Conservation (phyloP, 2,888 invertebrate genomes). For the Apotomis capreana region DNA sequence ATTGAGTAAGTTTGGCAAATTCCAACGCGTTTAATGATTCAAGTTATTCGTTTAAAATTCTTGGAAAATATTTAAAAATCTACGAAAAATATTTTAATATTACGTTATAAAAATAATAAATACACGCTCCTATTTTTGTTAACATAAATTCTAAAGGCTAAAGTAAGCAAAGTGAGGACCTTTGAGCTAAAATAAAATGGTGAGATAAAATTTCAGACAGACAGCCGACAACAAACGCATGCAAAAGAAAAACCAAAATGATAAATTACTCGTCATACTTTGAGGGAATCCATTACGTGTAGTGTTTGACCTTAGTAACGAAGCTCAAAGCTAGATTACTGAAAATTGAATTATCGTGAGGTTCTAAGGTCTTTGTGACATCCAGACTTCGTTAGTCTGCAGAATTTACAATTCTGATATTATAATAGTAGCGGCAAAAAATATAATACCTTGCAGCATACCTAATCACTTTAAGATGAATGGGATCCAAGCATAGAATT, state of each 20-base stretch:
- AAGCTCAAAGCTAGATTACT: neutral
- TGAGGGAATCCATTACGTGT: neutral
- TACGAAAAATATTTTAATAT: no score
- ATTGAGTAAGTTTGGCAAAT: no score
- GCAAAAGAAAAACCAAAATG: neutral
- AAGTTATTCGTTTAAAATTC: no score
- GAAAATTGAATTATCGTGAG: neutral
- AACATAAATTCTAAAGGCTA: neutral
- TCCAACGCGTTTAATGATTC: no score
- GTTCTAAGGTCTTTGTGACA: neutral
- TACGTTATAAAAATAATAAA: no score
- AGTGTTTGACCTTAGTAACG: slow-evolving; percentile 3
- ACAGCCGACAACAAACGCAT: neutral
- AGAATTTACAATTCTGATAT: neutral
- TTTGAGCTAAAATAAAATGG: neutral
- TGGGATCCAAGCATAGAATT: no score
- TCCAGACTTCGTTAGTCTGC: slow-evolving; percentile 6
- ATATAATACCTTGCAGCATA: no score
- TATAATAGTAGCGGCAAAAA: no score
- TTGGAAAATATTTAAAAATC: no score
- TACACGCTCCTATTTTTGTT: no score
- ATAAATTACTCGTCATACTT: neutral
- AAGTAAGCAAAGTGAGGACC: neutral
- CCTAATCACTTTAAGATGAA: no score
- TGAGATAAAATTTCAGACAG: neutral